These are phyloP conservation scores for Hartigia nigra DNA, from an alignment of 2,888 invertebrate genomes.

Conservation along the genomic window DNA sequence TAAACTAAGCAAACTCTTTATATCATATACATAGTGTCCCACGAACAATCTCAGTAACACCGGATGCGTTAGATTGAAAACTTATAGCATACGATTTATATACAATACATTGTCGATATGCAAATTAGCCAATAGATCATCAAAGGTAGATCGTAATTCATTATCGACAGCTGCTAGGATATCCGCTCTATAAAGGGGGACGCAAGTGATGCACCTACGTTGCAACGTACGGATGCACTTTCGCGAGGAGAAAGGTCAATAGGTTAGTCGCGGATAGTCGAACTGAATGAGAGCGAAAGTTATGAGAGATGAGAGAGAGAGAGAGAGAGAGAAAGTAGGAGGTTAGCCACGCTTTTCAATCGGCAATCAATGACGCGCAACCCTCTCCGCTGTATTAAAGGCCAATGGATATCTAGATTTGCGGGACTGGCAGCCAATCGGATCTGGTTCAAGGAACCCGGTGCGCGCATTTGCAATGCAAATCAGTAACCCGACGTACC, in stretches of 20 bases:
- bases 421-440: constrained; percentile 62
- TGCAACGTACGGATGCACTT: not conserved
- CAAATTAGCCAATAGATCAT: constrained; percentile 24
- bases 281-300: constrained; percentile 25
- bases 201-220: not conserved
- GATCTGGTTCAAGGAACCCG: constrained; percentile 66
- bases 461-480: constrained; percentile 62
- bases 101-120: constrained; percentile 6
- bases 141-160: constrained; percentile 35
- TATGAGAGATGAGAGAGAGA: constrained; percentile 15
- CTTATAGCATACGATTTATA: not conserved
- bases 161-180: constrained; percentile 52
- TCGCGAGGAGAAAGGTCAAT: not conserved
- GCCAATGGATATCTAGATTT: constrained; percentile 63
- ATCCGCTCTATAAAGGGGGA: constrained; percentile 24
- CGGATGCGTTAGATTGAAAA: not conserved
- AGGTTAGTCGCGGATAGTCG: not conserved
- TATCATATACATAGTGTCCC: not conserved
- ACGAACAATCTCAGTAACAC: not conserved
- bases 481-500: constrained; percentile 50
- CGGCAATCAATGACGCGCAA: constrained; percentile 63
- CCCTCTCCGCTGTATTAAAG: constrained; percentile 49
- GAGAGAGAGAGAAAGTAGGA: constrained; percentile 15
- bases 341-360: constrained; percentile 53
- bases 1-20: not conserved